Percentiles rank a stretch among this genome's conserved stretches.
phyloP scores from a whole-genome alignment of 2,888 invertebrate genomes.

The Chesias legatella region DNA sequence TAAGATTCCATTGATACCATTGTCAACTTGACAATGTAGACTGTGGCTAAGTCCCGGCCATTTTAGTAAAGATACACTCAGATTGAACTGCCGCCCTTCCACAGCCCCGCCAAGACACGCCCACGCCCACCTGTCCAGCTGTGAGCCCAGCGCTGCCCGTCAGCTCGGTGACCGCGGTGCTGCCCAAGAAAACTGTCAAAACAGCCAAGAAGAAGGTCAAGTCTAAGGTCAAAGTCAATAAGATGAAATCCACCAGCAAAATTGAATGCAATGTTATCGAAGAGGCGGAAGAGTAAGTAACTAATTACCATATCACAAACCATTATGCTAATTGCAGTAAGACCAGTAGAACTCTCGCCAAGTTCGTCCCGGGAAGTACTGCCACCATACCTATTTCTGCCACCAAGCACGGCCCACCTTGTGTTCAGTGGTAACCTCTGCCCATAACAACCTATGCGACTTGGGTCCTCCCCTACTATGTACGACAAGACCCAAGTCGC shows the following conservation, averaged over 20 bases:
- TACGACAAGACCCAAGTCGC: no score
- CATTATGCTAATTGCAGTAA: background rate
- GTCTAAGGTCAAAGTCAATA: constrained; percentile 40
- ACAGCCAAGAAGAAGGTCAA: constrained; percentile 54
- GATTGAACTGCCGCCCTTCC: constrained; percentile 1
- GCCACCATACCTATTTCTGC: no score
- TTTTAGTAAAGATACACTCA: no score
- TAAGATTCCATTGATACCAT: no score
- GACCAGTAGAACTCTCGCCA: background rate
- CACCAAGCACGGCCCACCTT: no score
- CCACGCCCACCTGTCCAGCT: constrained; percentile 59
- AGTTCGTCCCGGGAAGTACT: no score
- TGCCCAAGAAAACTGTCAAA: constrained; percentile 51
- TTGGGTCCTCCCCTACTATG: no score
- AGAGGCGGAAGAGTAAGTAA: constrained; percentile 61
- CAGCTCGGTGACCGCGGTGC: constrained; percentile 58
- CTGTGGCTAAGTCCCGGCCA: no score
- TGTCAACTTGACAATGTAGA: no score
- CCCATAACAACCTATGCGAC: no score
- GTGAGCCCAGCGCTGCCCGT: constrained; percentile 66
- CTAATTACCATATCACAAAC: background rate
- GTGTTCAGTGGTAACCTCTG: no score
- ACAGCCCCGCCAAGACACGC: constrained; percentile 57
- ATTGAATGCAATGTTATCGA: constrained; percentile 45
- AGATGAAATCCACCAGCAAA: constrained; percentile 51